Conservation (phyloP, 1,140 invertebrate genomes). For the Atta colombica region DNA sequence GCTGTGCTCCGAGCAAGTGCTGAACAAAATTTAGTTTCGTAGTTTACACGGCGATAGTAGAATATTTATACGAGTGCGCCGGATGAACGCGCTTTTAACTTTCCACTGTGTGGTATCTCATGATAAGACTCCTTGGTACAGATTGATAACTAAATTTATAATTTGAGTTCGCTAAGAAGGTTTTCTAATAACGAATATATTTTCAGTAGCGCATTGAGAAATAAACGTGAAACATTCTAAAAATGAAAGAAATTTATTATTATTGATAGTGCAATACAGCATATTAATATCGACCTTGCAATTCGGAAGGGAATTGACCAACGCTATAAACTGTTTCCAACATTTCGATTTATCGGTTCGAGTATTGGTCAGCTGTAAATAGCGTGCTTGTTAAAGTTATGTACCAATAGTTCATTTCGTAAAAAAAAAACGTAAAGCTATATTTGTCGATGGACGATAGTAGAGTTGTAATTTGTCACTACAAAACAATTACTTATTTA, state of each 20-base stretch:
- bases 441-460: constrained; percentile 31
- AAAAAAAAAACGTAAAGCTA: constrained; percentile 14
- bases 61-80: constrained; percentile 68
- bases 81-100: constrained; percentile 62
- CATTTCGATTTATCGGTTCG: constrained; percentile 48
- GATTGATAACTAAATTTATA: constrained; percentile 19
- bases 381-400: constrained; percentile 48
- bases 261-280: constrained; percentile 29
- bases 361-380: constrained; percentile 58
- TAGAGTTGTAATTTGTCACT: constrained; percentile 17
- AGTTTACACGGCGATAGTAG: constrained; percentile 73
- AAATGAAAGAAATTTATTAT: constrained; percentile 25
- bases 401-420: neutral
- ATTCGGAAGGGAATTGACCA: constrained; percentile 1
- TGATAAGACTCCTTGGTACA: constrained; percentile 59
- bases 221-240: neutral
- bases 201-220: neutral
- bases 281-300: constrained; percentile 31
- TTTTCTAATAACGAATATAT: neutral
- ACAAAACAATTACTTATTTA: constrained; percentile 11
- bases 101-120: constrained; percentile 1
- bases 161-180: neutral
- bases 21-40: constrained; percentile 66
- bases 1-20: constrained; percentile 21
- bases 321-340: constrained; percentile 41